phyloP scores from a whole-genome alignment of 2,113 vertebrate species.

The Lamprotornis superbus region DNA sequence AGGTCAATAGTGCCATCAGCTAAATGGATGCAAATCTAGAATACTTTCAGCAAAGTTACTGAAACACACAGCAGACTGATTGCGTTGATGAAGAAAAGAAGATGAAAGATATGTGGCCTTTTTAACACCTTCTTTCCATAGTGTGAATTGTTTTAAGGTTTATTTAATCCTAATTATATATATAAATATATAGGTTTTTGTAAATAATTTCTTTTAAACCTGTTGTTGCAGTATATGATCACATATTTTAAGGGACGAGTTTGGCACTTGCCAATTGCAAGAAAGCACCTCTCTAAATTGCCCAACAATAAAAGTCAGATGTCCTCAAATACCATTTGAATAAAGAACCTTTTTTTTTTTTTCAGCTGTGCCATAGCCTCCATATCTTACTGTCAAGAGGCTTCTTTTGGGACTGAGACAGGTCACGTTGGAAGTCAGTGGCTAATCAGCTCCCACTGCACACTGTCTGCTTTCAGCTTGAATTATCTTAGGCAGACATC shows the following conservation, averaged over 20 bases:
- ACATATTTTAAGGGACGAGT: neutral
- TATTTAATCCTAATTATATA: neutral
- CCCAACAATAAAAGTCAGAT: neutral
- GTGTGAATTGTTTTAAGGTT: neutral
- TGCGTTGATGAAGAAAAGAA: constrained; percentile 32
- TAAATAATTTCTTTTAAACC: constrained; percentile 2
- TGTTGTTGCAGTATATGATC: neutral
- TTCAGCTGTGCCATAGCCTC: constrained; percentile 5
- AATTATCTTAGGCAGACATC: constrained; percentile 82
- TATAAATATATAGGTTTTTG: neutral
- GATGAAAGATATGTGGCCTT: constrained; percentile 3
- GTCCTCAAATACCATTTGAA: constrained; percentile 20
- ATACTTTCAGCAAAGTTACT: neutral
- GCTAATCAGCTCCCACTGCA: constrained; percentile 68
- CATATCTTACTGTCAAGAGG: constrained; percentile 56
- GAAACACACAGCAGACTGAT: neutral
- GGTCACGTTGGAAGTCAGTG: constrained; percentile 70
- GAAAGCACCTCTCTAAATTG: neutral
- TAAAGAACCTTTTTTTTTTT: constrained; percentile 22
- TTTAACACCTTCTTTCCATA: constrained; percentile 9
- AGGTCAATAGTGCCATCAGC: constrained; percentile 25
- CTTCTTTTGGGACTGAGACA: constrained; percentile 51
- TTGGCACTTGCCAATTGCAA: neutral
- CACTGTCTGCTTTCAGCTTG: constrained; percentile 71
- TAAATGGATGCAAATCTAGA: constrained; percentile 12